phyloP scores from a whole-genome alignment of 2,113 vertebrate species.

The Uria aalge region DNA sequence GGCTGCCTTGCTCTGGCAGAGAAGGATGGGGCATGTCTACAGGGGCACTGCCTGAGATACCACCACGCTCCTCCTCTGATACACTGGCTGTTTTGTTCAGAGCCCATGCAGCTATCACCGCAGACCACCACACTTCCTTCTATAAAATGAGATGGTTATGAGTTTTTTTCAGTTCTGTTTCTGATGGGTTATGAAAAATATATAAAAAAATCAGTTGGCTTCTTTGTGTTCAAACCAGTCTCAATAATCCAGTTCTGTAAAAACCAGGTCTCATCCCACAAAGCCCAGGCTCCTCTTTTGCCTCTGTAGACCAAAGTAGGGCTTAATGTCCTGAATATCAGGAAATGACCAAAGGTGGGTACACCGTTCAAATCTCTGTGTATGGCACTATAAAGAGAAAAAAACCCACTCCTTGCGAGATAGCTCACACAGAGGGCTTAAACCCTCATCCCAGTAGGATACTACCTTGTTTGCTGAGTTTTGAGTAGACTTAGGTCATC shows the following conservation, averaged over 20 bases:
- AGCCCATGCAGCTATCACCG: not conserved
- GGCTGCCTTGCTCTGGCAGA: not conserved
- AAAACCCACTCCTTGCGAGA: not conserved
- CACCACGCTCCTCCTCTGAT: rapidly evolving
- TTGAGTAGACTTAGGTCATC: not conserved
- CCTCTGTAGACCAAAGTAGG: not conserved
- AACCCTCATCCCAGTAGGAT: not conserved
- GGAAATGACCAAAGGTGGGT: not conserved
- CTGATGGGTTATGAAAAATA: not conserved
- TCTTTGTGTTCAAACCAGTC: not conserved
- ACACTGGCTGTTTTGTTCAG: not conserved
- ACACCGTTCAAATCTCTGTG: not conserved
- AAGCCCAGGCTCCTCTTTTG: not conserved
- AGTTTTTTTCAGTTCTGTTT: not conserved
- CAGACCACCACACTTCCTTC: not conserved
- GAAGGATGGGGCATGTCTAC: not conserved
- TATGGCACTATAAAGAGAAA: not conserved
- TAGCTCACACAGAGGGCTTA: not conserved
- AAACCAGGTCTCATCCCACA: not conserved
- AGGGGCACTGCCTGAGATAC: not conserved
- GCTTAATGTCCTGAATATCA: not conserved
- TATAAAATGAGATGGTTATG: not conserved
- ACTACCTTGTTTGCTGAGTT: not conserved
- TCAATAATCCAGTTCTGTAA: not conserved
- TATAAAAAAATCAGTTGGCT: not conserved